These are phyloP conservation scores for Calephelis perditalis DNA, from an alignment of 2,888 invertebrate species.

Conservation along the genomic window DNA sequence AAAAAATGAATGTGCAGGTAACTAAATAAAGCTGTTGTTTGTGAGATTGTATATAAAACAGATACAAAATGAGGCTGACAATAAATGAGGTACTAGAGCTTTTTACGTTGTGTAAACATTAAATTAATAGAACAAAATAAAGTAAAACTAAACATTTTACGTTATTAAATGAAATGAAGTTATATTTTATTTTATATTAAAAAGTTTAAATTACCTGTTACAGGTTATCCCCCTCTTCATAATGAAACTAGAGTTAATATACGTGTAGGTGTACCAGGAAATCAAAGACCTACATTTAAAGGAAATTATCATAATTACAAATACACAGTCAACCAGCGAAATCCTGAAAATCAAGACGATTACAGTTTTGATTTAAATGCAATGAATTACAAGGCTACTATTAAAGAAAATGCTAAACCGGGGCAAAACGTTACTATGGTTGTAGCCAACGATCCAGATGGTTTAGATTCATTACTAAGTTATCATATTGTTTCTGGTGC, in stretches of 20 bases:
- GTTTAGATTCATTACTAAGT: slow-evolving; percentile 81
- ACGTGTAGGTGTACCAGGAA: slow-evolving; percentile 88
- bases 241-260: slow-evolving; percentile 83
- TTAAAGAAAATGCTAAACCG: slow-evolving; percentile 83
- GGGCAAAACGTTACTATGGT: slow-evolving; percentile 85
- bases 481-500: slow-evolving; percentile 86
- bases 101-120: too few relatives aligned
- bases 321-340: slow-evolving; percentile 52
- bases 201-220: not conserved
- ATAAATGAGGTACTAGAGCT: too few relatives aligned
- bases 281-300: slow-evolving; percentile 88
- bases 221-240: slow-evolving; percentile 80
- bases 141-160: too few relatives aligned
- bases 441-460: slow-evolving; percentile 88
- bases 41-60: too few relatives aligned
- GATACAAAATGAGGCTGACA: too few relatives aligned
- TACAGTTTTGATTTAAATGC: slow-evolving; percentile 79
- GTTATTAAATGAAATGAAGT: not conserved
- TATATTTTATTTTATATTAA: not conserved
- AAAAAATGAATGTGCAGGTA: too few relatives aligned
- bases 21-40: too few relatives aligned
- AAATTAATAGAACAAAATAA: too few relatives aligned
- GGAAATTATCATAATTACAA: slow-evolving; percentile 82
- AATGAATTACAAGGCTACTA: slow-evolving; percentile 83
- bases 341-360: slow-evolving; percentile 52